Evolutionary conservation across 2,888 invertebrate genomes (phyloP), one percentile per base, ranked within the genome.

Genomic region (Axea sp.): DNA sequence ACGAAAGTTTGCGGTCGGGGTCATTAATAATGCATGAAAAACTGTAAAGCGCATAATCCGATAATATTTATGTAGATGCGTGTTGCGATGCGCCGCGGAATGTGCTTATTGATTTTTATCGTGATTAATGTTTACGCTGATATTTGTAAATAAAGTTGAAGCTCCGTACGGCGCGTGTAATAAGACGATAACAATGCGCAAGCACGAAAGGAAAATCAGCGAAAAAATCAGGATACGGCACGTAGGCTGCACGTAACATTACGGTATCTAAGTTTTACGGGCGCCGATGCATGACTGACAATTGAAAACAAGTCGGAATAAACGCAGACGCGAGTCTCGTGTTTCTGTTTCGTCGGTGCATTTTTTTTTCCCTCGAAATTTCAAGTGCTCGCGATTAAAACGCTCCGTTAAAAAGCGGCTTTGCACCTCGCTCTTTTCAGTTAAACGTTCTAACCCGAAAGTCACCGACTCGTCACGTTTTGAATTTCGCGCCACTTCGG

Each of bases 221-320:
- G 24, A 55, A 71, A 64, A 33, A 67, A 55, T 62, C 60, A 55
- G 67, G 57, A 60, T 53, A 73, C 47, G 37, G 73, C 55, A 73
- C 72, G 64, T 64, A 72, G 64, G 43, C 30, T 72, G 65, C 67
- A 67, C 73, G 55, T 60, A 60, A 73, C 67, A 67, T 73, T 73
- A 73, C 73, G 73, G 73, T 73, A 73, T 30, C 47, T 19, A 11
- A 47, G 47, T 67, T 67, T 67, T 62, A 67, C 59, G 59, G 37
- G 65, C 51, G 53, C 59, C 72, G 72, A 65, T 59, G 72, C 72
- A 45, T 73, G 65, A 73, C 72, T 73, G 65, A 73, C 72, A 65
- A 73, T 65, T 65, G 45, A 53, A 64, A 72, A 71, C 31, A 41
- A 62, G 28, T 43, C 22, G 64, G 41, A 64, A 69, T 55, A 45